These are phyloP conservation scores for Parazoanthus swiftii DNA, from an alignment of 92 coral and sea anemone species.

Conservation along the genomic window DNA sequence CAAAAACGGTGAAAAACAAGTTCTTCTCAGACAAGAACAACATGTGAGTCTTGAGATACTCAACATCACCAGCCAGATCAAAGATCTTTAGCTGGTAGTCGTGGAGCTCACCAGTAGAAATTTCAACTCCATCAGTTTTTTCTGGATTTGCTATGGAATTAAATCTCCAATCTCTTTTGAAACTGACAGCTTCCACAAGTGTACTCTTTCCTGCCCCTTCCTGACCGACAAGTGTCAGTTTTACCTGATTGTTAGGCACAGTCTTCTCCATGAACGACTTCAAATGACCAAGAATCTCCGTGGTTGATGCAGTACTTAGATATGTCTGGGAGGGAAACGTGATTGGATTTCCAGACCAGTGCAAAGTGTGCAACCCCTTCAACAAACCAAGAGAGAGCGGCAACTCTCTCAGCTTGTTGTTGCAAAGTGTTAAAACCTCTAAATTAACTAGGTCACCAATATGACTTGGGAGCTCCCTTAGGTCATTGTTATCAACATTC, in stretches of 20 bases:
- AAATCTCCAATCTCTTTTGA: constrained; percentile 4
- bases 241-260: constrained; percentile 26
- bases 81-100: constrained; percentile 11
- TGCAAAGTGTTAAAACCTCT: constrained; percentile 18
- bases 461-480: constrained; percentile 15
- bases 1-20: constrained; percentile 38
- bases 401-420: constrained; percentile 12
- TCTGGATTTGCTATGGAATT: constrained; percentile 5
- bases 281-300: constrained; percentile 21
- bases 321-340: constrained; percentile 5
- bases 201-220: constrained; percentile 48
- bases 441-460: constrained; percentile 19
- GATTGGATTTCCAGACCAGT: constrained; percentile 34
- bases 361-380: constrained; percentile 10
- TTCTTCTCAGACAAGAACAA: constrained; percentile 38
- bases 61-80: constrained; percentile 57
- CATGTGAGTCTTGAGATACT: constrained; percentile 48
- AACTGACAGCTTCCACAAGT: constrained; percentile 18
- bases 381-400: constrained; percentile 31
- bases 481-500: constrained; percentile 23
- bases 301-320: not conserved
- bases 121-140: constrained; percentile 32
- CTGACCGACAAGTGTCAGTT: constrained; percentile 43
- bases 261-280: constrained; percentile 12
- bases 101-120: constrained; percentile 5